Evolutionary conservation across 30 jellyfish, hydroid and myxozoan species (phyloP).

Genomic region (Mastigias papua): DNA sequence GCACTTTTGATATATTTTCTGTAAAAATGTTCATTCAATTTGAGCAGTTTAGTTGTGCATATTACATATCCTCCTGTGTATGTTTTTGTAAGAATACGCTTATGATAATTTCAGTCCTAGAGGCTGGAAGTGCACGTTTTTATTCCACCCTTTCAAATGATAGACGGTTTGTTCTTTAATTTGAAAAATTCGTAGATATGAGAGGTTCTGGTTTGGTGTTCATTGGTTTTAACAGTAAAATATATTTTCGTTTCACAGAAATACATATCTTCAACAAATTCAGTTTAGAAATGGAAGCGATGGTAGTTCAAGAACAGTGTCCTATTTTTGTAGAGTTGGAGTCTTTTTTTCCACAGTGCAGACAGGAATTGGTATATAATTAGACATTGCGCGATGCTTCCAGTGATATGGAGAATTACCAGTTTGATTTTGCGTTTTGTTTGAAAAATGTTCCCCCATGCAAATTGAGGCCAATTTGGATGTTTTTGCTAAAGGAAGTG

Average conservation of each 20-base stretch:
- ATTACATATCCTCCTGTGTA: too few relatives aligned
- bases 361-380: not conserved
- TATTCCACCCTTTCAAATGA: too few relatives aligned
- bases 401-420: not conserved
- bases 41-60: too few relatives aligned
- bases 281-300: not conserved
- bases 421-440: constrained; percentile 27
- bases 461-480: not conserved
- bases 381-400: not conserved
- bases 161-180: too few relatives aligned
- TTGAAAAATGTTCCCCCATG: not conserved
- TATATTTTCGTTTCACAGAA: not conserved
- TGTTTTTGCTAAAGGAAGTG: not conserved
- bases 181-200: too few relatives aligned
- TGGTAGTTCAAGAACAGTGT: constrained; percentile 10
- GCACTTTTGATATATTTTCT: too few relatives aligned
- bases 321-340: constrained; percentile 30
- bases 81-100: too few relatives aligned
- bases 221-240: not conserved
- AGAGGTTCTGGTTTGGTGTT: too few relatives aligned
- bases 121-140: too few relatives aligned
- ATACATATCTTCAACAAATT: constrained; percentile 1
- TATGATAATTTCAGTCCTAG: too few relatives aligned
- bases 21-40: too few relatives aligned
- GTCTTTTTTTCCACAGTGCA: not conserved